Evolutionary conservation across 1,140 invertebrate genomes (phyloP).

Genomic region (Eulimnadia texana): DNA sequence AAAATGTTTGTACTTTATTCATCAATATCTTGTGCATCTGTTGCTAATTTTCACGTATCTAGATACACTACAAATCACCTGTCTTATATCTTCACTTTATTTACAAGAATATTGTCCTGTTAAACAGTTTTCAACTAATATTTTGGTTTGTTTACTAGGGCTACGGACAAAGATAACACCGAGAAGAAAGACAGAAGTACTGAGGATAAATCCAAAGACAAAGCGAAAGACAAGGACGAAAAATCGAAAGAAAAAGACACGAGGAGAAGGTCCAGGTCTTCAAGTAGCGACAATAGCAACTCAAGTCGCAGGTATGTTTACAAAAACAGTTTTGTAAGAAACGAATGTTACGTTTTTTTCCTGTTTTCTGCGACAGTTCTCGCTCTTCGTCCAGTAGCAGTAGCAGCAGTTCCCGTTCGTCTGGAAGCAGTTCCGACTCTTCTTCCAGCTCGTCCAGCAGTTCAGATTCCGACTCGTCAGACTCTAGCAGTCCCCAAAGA

Average conservation of each 20-base stretch:
- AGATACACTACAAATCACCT: background rate
- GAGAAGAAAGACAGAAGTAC: constrained; percentile 3
- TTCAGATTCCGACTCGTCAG: constrained; percentile 28
- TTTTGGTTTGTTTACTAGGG: background rate
- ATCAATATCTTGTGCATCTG: background rate
- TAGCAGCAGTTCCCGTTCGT: constrained; percentile 48
- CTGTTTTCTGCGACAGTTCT: constrained; percentile 34
- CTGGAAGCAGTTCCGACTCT: constrained; percentile 37
- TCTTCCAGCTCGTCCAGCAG: constrained; percentile 44
- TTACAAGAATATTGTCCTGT: background rate
- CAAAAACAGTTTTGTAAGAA: constrained; percentile 12
- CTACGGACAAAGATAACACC: background rate
- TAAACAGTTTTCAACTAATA: no score
- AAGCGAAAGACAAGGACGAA: constrained; percentile 56
- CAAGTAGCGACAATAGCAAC: constrained; percentile 57
- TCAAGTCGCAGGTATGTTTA: constrained; percentile 40
- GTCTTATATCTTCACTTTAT: background rate
- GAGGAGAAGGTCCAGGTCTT: constrained; percentile 50
- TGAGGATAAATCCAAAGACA: constrained; percentile 25
- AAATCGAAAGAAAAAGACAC: constrained; percentile 42
- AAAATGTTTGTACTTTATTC: constrained; percentile 6
- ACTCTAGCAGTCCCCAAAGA: constrained; percentile 25
- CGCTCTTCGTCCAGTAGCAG: constrained; percentile 57
- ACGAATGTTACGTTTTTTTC: constrained; percentile 16
- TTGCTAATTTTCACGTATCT: background rate